A percentile compares a stretch with the other conserved stretches of the same genome.
Evolutionary conservation across 2,888 invertebrate genomes (phyloP).

Genomic region (Apodemia hepburni): DNA sequence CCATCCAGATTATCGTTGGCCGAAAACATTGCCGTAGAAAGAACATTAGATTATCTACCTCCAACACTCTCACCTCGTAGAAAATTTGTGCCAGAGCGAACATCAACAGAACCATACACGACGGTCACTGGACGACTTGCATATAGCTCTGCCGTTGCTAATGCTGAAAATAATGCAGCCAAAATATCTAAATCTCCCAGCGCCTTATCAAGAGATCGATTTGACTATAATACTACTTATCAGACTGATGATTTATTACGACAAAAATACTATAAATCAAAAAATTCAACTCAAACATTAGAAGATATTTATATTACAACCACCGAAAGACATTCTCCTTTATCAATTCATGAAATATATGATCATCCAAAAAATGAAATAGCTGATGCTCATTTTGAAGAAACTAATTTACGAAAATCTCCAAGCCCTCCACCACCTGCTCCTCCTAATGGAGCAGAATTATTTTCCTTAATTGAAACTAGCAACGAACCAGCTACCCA

Average conservation of each 20-base stretch:
- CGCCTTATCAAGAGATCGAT: constrained; percentile 78
- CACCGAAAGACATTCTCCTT: constrained; percentile 81
- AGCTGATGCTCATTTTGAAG: constrained; percentile 70
- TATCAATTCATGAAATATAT: constrained; percentile 83
- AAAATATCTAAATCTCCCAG: constrained; percentile 73
- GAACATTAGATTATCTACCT: constrained; percentile 81
- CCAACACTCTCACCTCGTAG: constrained; percentile 80
- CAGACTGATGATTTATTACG: constrained; percentile 60
- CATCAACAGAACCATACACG: constrained; percentile 82
- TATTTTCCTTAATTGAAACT: constrained; percentile 68
- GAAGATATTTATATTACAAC: constrained; percentile 73
- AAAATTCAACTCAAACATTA: constrained; percentile 59
- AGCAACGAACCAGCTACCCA: constrained; percentile 49
- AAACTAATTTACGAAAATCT: constrained; percentile 71
- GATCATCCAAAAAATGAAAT: constrained; percentile 74
- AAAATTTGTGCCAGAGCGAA: constrained; percentile 77
- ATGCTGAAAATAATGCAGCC: constrained; percentile 80
- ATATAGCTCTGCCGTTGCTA: constrained; percentile 84
- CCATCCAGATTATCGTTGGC: constrained; percentile 82
- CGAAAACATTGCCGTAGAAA: constrained; percentile 82
- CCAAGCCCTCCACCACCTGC: constrained; percentile 92
- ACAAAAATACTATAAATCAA: constrained; percentile 59
- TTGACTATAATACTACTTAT: constrained; percentile 79
- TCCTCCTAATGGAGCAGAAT: constrained; percentile 82
- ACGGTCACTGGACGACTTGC: constrained; percentile 83